Evolutionary conservation across 2,797 vertebrate genomes (phyloP), one percentile per base, ranked within the genome.

Genomic region (Morus bassanus): DNA sequence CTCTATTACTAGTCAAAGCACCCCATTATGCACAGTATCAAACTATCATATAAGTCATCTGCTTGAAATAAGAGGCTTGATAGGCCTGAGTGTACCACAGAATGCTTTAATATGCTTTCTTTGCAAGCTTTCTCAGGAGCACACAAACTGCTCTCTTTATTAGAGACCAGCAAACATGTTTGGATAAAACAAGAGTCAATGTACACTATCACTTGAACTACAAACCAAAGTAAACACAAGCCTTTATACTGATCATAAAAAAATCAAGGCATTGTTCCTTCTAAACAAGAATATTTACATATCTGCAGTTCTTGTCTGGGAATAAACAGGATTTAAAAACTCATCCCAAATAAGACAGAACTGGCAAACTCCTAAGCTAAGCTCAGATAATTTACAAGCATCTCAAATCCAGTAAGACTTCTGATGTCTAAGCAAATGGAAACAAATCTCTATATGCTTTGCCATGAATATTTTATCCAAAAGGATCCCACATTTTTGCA

Each of bases 351-450:
- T 84, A 59, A 90, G 61, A 27, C 30, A 90, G 54, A 25, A 39
- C 37, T 54, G 57, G 37, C 35, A 95, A 87, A 30, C 46, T 91
- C 61, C 63, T 90, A 75, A 72, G 2, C 19, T 91, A 89, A 82
- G 27, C 73, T 82, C 24, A 5, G 70, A 76, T 70, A 74, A 91
- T 93, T 87, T 88, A 53, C 56, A 89, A 82, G 56, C 24, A 57
- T 87, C 54, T 89, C 43, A 92, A 95, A 95, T 74, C 60, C 68
- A 92, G 45, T 69, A 83, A 93, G 86, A 87, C 45, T 91, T 94
- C 51, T 64, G 43, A 86, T 73, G 80, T 85, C 83, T 86, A 91
- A 93, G 91, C 73, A 97, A 94, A 86, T 63, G 59, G 70, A 95
- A 96, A 88, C 59, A 95, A 95, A 91, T 92, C 43, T 87, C 56